Conservation (phyloP, 2,888 invertebrate species). For the Aphrophora alni region DNA sequence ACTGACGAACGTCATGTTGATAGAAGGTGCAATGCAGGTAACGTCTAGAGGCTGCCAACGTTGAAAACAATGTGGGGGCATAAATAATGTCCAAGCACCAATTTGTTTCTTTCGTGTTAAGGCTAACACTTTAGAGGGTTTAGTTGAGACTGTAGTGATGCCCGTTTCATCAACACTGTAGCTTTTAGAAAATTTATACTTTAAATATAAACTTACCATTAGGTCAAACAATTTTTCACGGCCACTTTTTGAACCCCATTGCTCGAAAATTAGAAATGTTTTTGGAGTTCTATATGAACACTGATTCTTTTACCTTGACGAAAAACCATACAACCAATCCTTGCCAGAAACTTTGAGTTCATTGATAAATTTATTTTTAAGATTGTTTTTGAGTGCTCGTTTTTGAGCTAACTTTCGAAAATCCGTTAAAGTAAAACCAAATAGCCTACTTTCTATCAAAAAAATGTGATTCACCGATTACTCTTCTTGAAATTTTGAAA, state of each 20-base stretch:
- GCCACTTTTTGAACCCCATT: slow-evolving; percentile 16
- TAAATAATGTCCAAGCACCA: slow-evolving; percentile 36
- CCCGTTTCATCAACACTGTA: slow-evolving; percentile 13
- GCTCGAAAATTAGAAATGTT: background rate
- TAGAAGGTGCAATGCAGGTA: background rate
- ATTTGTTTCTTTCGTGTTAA: slow-evolving; percentile 45
- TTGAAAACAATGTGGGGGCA: background rate
- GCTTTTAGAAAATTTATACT: slow-evolving; percentile 4
- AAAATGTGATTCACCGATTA: background rate
- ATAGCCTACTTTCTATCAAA: slow-evolving; percentile 15
- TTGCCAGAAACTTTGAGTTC: background rate
- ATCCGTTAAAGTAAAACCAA: slow-evolving; percentile 18
- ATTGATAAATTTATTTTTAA: slow-evolving; percentile 1
- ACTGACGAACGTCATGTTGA: background rate
- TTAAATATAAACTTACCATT: slow-evolving; percentile 8
- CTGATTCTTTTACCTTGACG: background rate
- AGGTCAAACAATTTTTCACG: slow-evolving; percentile 9
- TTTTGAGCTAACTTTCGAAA: background rate
- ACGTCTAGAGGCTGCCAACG: background rate
- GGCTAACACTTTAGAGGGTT: slow-evolving; percentile 37
- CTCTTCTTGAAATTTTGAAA: slow-evolving; percentile 15
- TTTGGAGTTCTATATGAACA: background rate
- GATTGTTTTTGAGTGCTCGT: background rate
- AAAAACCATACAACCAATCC: background rate
- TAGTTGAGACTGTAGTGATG: slow-evolving; percentile 9